These are phyloP conservation scores for Nephrotoma flavescens DNA, from an alignment of 2,888 invertebrate species.

Conservation along the genomic window DNA sequence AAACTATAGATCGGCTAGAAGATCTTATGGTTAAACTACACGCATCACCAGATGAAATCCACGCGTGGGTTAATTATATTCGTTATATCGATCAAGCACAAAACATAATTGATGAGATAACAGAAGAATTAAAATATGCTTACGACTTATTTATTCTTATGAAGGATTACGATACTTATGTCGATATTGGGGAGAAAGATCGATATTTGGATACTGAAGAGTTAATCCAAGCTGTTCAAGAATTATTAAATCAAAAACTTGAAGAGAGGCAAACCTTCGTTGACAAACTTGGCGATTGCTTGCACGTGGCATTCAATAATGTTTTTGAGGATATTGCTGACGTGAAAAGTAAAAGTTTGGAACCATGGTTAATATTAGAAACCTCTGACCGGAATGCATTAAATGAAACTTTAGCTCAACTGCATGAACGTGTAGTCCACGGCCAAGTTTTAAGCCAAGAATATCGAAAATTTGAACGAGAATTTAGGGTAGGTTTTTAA, in stretches of 20 bases:
- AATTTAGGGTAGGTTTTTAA: constrained; percentile 49
- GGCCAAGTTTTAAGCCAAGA: constrained; percentile 56
- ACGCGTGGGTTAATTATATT: constrained; percentile 46
- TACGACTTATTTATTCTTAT: constrained; percentile 73
- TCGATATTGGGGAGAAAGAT: constrained; percentile 52
- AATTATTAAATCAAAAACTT: constrained; percentile 52
- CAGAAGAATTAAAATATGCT: constrained; percentile 59
- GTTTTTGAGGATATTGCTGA: constrained; percentile 58
- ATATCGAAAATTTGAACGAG: constrained; percentile 68
- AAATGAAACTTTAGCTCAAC: constrained; percentile 43
- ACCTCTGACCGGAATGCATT: constrained; percentile 55
- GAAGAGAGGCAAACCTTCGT: constrained; percentile 55
- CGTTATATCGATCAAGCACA: constrained; percentile 43
- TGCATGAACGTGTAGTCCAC: constrained; percentile 44
- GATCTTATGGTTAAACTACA: constrained; percentile 47
- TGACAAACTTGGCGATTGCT: constrained; percentile 50
- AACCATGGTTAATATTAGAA: constrained; percentile 38
- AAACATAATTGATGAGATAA: constrained; percentile 50
- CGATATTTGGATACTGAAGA: constrained; percentile 28
- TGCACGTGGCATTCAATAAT: constrained; percentile 62
- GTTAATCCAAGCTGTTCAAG: constrained; percentile 36
- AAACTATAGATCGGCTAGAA: constrained; percentile 26
- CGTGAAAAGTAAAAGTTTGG: constrained; percentile 52
- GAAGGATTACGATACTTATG: constrained; percentile 59
- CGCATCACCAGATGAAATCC: constrained; percentile 51